phyloP scores from a whole-genome alignment of 2,888 invertebrate species.

The Trypoxylon attenuatum region DNA sequence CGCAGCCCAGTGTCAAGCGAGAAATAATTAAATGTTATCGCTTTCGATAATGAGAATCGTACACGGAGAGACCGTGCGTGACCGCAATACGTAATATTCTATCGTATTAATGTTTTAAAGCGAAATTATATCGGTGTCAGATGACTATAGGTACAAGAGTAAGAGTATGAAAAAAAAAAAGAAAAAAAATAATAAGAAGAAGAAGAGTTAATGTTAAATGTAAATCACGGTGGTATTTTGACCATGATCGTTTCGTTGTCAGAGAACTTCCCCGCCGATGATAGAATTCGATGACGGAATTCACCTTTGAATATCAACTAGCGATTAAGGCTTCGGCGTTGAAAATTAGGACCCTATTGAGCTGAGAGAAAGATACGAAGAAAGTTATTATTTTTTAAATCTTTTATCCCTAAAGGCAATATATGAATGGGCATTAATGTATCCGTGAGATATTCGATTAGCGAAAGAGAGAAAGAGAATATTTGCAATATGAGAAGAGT shows the following conservation, averaged over 20 bases:
- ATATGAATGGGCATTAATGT: background rate
- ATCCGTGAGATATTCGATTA: background rate
- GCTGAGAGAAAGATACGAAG: background rate
- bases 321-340: background rate
- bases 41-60: background rate
- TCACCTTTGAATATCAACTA: background rate
- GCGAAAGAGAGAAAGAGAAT: constrained; percentile 20
- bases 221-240: background rate
- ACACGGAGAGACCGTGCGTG: background rate
- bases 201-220: background rate
- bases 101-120: background rate
- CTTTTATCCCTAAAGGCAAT: background rate
- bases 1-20: background rate
- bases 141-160: background rate
- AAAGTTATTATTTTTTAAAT: background rate
- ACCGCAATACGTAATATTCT: background rate
- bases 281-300: too few species aligned
- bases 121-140: background rate
- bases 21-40: background rate
- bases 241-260: too few species aligned
- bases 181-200: background rate
- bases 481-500: background rate
- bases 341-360: background rate
- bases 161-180: background rate
- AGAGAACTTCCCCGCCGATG: too few species aligned